Evolutionary conservation across 2,888 invertebrate genomes (phyloP), one percentile per base, ranked within the genome.

Genomic region (Acleris sparsana): DNA sequence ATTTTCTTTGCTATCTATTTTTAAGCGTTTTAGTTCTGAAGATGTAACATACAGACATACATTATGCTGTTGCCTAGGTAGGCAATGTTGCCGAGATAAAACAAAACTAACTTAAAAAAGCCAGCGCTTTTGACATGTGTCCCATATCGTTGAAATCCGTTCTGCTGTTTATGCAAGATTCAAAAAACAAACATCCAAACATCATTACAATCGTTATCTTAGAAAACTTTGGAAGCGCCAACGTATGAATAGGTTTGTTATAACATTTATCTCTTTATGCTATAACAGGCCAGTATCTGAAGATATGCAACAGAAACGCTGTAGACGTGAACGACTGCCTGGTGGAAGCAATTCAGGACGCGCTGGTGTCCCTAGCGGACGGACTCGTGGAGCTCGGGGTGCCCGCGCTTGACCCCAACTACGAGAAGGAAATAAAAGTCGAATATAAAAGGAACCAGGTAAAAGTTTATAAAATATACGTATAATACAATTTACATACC

Each of bases 291-390:
- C 88, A 92, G 63, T 93, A 93, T 74, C 78, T 94, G 1, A 93
- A 93, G 71, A 84, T 93, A 61, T 95, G 95, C 75, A 84, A 88
- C 57, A 88, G 94, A 69, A 89, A 91, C 73, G 93, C 94, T 60
- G 86, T 89, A n/a, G 93, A 94, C 53, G 85, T 94, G 13, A 94
- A 94, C 74, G 93, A 93, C 59, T 95, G 95, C 73, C 80, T 95
- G 33, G 86, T 89, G 63, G 93, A 93, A 16, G 93, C 93, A 2
- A 86, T 95, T 3, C 92, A 93, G 75, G 77, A 86, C 16, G 91
- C 94, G 46, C 73, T 94, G 17, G 82, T 82, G 9, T 59, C 63
- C 0, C 70, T 92, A 78, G 73, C 78, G 2, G 72, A 75, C 4
- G 94, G 95, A 1, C 85, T 94, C 6, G 85, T 89, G 1, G 93